Conservation (phyloP, 2,797 vertebrate genomes). For the Catharus ustulatus region DNA sequence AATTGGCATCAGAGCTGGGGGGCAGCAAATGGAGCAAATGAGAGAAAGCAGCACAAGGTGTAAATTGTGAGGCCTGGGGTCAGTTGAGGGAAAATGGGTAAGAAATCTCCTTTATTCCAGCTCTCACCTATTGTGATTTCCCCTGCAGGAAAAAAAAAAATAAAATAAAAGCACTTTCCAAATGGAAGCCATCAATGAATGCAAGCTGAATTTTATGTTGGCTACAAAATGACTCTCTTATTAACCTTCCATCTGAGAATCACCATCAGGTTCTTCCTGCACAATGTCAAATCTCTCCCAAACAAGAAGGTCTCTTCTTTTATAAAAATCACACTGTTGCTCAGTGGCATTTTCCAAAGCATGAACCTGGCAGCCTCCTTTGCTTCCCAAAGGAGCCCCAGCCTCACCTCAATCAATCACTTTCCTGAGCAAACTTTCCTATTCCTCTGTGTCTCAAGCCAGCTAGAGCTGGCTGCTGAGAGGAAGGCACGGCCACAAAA, state of each 20-base stretch:
- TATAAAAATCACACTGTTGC: neutral
- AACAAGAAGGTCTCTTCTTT: neutral
- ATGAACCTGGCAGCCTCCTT: neutral
- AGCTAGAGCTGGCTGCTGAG: neutral
- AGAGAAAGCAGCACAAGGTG: neutral
- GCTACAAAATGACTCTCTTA: neutral
- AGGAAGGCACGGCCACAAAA: neutral
- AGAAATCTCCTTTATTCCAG: slow-evolving; percentile 33
- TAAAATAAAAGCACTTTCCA: neutral
- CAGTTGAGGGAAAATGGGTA: neutral
- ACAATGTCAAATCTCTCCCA: neutral
- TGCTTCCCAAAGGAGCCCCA: neutral
- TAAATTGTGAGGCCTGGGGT: neutral
- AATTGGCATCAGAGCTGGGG: neutral
- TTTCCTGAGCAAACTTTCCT: neutral
- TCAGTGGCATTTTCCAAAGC: neutral
- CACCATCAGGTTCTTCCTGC: neutral
- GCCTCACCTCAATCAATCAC: neutral
- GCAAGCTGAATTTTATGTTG: slow-evolving; percentile 1
- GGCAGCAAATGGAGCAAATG: neutral
- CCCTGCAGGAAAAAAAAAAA: neutral
- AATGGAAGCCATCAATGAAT: neutral
- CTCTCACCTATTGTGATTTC: neutral
- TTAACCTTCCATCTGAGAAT: slow-evolving; percentile 3
- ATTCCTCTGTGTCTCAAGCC: neutral